A percentile compares a stretch with the other conserved stretches of the same genome.
Evolutionary conservation across 2,113 vertebrate genomes (phyloP).

Genomic region (Carollia perspicillata): DNA sequence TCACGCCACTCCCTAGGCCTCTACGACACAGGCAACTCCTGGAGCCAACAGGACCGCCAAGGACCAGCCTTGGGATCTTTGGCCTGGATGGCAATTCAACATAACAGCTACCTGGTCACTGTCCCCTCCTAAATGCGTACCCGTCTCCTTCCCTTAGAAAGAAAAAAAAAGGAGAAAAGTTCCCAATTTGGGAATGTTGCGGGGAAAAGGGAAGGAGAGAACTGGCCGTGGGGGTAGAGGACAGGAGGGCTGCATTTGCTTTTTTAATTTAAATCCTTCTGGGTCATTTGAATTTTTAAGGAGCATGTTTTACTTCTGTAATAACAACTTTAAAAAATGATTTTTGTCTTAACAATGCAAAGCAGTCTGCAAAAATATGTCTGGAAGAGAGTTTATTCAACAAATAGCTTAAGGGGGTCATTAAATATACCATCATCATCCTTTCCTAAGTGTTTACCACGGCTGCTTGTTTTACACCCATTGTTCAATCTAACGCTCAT

Average conservation of each 20-base stretch:
- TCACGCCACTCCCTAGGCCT: background rate
- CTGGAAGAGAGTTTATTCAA: background rate
- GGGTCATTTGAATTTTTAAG: background rate
- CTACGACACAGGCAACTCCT: background rate
- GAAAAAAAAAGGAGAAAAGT: background rate
- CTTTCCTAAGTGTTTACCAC: background rate
- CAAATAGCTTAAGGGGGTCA: background rate
- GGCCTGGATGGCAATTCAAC: background rate
- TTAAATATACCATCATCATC: background rate
- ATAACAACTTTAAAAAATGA: background rate
- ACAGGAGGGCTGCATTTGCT: background rate
- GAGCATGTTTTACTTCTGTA: background rate
- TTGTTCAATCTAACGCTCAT: conserved; percentile 9
- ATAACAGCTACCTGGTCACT: background rate
- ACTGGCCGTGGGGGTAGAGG: too few species aligned
- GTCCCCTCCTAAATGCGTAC: background rate
- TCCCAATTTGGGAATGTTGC: background rate
- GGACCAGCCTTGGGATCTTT: background rate
- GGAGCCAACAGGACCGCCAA: background rate
- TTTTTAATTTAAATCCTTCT: background rate
- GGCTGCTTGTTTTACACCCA: background rate
- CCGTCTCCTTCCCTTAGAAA: background rate
- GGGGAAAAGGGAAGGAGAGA: background rate
- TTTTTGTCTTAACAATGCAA: conserved; percentile 22
- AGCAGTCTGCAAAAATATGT: background rate